phyloP scores from a whole-genome alignment of 1,140 invertebrate species.

The Helicorthomorpha holstii region DNA sequence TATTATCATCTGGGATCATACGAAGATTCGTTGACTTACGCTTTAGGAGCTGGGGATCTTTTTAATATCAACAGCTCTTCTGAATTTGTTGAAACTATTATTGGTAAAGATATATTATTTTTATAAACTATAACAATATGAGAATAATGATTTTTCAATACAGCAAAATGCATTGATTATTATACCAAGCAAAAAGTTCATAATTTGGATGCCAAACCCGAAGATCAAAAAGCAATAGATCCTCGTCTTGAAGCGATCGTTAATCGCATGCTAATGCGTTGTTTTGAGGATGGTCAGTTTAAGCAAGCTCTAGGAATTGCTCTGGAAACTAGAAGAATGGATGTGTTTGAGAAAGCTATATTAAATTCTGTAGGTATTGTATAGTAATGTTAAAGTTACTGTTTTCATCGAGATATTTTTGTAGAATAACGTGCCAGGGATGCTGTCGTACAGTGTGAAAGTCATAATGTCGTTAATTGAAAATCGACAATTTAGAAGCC shows the following conservation, averaged over 20 bases:
- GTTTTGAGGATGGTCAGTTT: constrained; percentile 82
- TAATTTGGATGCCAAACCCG: constrained; percentile 31
- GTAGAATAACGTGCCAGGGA: constrained; percentile 64
- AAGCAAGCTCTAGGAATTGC: constrained; percentile 86
- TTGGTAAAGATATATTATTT: constrained; percentile 35
- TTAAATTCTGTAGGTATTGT: constrained; percentile 56
- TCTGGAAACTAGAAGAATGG: constrained; percentile 87
- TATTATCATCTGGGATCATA: constrained; percentile 95
- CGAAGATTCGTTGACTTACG: constrained; percentile 86
- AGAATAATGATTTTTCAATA: constrained; percentile 14
- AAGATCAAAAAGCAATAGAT: constrained; percentile 55
- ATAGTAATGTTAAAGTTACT: too few relatives aligned
- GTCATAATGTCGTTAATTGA: constrained; percentile 91
- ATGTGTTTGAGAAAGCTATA: constrained; percentile 82
- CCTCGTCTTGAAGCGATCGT: constrained; percentile 81
- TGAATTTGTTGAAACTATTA: constrained; percentile 93
- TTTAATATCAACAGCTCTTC: constrained; percentile 85
- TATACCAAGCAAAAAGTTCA: constrained; percentile 71
- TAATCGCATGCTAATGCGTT: constrained; percentile 90
- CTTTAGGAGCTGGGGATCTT: constrained; percentile 74
- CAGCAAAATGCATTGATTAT: constrained; percentile 85
- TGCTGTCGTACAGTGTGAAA: constrained; percentile 87
- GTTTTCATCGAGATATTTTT: neutral
- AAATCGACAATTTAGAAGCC: constrained; percentile 78
- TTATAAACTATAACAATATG: constrained; percentile 3